Percentiles rank a stretch among this genome's conserved stretches.
Evolutionary conservation across 2,888 invertebrate genomes (phyloP).

Genomic region (Protonemura montana): DNA sequence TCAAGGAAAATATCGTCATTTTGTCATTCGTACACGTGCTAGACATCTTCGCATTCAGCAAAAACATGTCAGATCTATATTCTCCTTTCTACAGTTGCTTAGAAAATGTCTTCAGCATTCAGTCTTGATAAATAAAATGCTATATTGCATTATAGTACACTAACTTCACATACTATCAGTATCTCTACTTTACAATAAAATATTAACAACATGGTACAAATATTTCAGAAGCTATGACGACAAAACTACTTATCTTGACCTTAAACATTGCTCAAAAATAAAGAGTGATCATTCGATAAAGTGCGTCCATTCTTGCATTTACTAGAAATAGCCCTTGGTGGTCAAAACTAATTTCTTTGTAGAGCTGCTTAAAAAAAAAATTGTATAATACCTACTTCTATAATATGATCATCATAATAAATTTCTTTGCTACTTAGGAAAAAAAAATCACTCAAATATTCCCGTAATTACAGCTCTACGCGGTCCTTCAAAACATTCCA

Average conservation of each 20-base stretch:
- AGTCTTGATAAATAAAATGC: conserved; percentile 1
- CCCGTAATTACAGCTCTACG: background rate
- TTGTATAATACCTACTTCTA: background rate
- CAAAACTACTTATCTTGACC: background rate
- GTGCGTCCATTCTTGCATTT: background rate
- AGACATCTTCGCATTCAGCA: background rate
- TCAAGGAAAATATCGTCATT: background rate
- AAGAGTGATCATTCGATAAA: background rate
- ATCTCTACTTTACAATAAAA: background rate
- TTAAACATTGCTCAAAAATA: conserved; percentile 7
- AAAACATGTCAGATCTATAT: background rate
- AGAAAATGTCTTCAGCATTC: conserved; percentile 5
- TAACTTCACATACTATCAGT: background rate
- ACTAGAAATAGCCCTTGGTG: background rate
- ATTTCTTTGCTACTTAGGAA: background rate
- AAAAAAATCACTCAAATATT: background rate
- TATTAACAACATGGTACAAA: conserved; percentile 4
- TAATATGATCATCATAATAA: background rate
- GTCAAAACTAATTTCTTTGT: background rate
- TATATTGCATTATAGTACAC: conserved; percentile 3
- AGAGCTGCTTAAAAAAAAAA: background rate
- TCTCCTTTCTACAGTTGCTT: conserved; percentile 7
- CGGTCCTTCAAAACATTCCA: background rate
- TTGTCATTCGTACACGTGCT: background rate
- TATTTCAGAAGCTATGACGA: background rate